phyloP scores from a whole-genome alignment of 2,797 vertebrate species.

The Pangasius larnaudii region DNA sequence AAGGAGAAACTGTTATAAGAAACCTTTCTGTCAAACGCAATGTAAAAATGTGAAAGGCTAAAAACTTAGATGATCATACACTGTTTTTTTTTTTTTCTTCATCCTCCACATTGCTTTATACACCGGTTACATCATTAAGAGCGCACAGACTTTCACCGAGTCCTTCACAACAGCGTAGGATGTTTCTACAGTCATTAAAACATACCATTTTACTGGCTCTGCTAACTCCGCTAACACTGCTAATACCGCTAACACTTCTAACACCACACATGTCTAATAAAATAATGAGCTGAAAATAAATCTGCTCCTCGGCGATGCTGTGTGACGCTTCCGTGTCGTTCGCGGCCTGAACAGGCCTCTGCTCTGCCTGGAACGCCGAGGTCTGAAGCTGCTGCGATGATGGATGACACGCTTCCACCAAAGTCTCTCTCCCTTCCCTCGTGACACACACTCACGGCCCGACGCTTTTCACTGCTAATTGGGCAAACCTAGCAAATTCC shows the following conservation, averaged over 20 bases:
- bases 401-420: conserved; percentile 78
- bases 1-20: background rate
- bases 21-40: background rate
- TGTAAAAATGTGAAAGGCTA: background rate
- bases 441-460: conserved; percentile 74
- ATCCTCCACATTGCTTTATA: background rate
- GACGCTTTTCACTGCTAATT: conserved; percentile 81
- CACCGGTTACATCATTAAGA: background rate
- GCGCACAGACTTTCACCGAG: background rate
- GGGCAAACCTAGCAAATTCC: conserved; percentile 74
- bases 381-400: conserved; percentile 75
- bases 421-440: conserved; percentile 71
- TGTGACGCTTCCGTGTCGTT: conserved; percentile 59
- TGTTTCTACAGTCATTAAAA: conserved; percentile 16
- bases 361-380: conserved; percentile 65
- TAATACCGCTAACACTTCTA: background rate
- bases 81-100: background rate
- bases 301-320: conserved; percentile 47
- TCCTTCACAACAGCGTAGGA: background rate
- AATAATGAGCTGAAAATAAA: conserved; percentile 44
- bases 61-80: background rate
- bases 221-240: background rate
- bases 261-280: background rate
- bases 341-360: conserved; percentile 58
- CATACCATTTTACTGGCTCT: background rate